phyloP scores from a whole-genome alignment of 2,888 invertebrate species.

The Machimus atricapillus region DNA sequence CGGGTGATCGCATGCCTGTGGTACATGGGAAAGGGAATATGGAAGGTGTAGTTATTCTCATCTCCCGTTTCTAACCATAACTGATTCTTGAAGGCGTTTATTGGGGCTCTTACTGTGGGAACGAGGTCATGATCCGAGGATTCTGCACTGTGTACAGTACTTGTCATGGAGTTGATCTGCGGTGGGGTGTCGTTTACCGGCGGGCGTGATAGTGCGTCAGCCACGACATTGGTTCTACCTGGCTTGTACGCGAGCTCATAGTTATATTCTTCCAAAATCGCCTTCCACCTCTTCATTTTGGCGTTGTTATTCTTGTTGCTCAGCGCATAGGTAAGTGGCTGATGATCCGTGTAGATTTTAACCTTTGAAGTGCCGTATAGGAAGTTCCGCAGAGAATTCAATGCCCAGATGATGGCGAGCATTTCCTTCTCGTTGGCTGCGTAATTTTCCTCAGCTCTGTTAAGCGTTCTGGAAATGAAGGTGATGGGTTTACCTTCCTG shows the following conservation, averaged over 20 bases:
- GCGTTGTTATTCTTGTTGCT: slow-evolving; percentile 34
- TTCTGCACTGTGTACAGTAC: slow-evolving; percentile 30
- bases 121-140: slow-evolving; percentile 38
- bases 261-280: background rate
- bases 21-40: slow-evolving; percentile 1
- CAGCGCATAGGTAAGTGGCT: slow-evolving; percentile 15
- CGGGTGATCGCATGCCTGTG: background rate
- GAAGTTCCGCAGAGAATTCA: slow-evolving; percentile 54
- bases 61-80: background rate
- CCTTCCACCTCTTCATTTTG: slow-evolving; percentile 38
- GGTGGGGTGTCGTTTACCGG: background rate
- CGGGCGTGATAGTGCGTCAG: slow-evolving; percentile 28
- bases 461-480: slow-evolving; percentile 51
- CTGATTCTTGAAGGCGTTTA: background rate
- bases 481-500: slow-evolving; percentile 48
- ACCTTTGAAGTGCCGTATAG: slow-evolving; percentile 51
- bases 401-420: background rate
- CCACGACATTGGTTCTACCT: slow-evolving; percentile 54
- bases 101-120: slow-evolving; percentile 32
- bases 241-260: slow-evolving; percentile 52
- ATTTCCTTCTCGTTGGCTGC: too few relatives aligned
- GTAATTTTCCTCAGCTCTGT: slow-evolving; percentile 40
- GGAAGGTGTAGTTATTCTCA: background rate
- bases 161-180: slow-evolving; percentile 34
- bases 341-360: slow-evolving; percentile 36